Evolutionary conservation across 1,140 invertebrate genomes (phyloP).

Genomic region (Saccostrea glomerata): DNA sequence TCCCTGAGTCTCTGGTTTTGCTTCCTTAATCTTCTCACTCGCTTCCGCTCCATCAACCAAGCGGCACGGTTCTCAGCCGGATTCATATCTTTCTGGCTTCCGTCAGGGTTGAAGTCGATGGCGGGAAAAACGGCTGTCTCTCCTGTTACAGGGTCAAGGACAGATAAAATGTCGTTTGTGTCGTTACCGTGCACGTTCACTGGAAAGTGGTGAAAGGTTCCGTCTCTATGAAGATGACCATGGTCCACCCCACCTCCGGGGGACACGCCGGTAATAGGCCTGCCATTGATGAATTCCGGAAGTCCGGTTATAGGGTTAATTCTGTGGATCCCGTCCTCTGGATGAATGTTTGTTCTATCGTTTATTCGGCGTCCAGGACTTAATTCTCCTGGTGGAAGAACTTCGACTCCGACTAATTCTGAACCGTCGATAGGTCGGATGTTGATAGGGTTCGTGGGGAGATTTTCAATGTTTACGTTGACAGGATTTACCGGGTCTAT

Average conservation of each 20-base stretch:
- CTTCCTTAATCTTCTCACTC: neutral
- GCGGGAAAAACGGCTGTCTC: neutral
- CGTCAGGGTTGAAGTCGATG: neutral
- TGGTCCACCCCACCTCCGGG: neutral
- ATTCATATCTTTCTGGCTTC: neutral
- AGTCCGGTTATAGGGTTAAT: conserved; percentile 14
- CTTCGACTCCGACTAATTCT: neutral
- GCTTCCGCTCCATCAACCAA: neutral
- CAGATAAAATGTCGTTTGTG: neutral
- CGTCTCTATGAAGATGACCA: neutral
- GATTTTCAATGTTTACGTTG: neutral
- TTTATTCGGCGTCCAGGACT: neutral
- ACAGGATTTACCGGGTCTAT: neutral
- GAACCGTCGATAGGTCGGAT: neutral
- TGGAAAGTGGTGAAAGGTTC: neutral
- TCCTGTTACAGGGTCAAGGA: conserved; percentile 6
- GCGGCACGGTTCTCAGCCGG: neutral
- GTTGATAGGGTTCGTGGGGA: neutral
- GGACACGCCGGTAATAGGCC: neutral
- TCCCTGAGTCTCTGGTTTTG: neutral
- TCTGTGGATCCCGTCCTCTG: neutral
- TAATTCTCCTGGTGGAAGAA: neutral
- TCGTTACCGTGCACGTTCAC: neutral
- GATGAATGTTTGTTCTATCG: neutral
- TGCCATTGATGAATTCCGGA: neutral